Percentiles rank a stretch among this genome's conserved stretches.
Evolutionary conservation across 2,888 invertebrate species (phyloP).

Genomic region (Bimastos eiseni): DNA sequence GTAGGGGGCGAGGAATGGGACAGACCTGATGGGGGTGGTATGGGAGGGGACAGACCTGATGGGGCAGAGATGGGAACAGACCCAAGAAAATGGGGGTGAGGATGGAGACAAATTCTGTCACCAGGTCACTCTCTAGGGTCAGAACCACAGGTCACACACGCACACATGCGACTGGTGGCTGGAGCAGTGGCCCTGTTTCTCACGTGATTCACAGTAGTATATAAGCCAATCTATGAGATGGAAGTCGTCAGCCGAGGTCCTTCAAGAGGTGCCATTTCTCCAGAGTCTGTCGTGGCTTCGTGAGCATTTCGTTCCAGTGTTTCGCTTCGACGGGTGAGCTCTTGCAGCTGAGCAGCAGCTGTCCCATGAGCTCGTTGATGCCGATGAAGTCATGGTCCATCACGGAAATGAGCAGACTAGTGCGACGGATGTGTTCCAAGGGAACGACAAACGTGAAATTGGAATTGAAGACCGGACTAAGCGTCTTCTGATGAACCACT

Average conservation of each 20-base stretch:
- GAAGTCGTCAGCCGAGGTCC: constrained; percentile 48
- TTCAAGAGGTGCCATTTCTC: constrained; percentile 96
- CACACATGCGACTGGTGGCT: neutral
- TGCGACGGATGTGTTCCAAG: constrained; percentile 93
- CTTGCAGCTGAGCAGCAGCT: constrained; percentile 63
- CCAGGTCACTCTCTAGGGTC: no score
- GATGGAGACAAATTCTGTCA: no score
- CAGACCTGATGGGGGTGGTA: no score
- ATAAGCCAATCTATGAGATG: neutral
- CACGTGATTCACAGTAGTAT: neutral
- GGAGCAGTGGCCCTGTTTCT: neutral
- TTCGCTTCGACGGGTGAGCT: constrained; percentile 93
- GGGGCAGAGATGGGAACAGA: no score
- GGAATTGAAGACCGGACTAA: constrained; percentile 94
- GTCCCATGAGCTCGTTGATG: constrained; percentile 86
- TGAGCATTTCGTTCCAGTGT: constrained; percentile 98
- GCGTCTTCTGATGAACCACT: constrained; percentile 71
- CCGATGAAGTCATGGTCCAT: constrained; percentile 98
- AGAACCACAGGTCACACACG: no score
- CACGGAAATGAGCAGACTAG: constrained; percentile 88
- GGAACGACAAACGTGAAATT: constrained; percentile 93
- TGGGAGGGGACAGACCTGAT: no score
- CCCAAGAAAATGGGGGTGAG: no score
- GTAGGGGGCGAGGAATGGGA: no score
- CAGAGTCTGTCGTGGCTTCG: constrained; percentile 90